Evolutionary conservation across 1,140 invertebrate species (phyloP).

Genomic region (Diabrotica undecimpunctata): DNA sequence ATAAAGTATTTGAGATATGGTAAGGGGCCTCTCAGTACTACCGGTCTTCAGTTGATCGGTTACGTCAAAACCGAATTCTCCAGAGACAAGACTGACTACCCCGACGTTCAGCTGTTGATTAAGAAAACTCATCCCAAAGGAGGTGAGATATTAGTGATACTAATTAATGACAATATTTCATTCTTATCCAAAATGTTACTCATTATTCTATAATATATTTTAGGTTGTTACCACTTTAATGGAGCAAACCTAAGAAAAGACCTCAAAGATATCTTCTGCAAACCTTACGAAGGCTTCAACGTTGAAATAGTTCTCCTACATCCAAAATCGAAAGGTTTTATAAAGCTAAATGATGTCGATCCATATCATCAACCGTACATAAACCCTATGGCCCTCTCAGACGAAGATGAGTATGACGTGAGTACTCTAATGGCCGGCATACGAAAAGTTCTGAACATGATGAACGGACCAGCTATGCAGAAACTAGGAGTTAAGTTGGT

Average conservation of each 20-base stretch:
- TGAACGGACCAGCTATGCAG: constrained; percentile 24
- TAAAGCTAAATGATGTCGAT: constrained; percentile 56
- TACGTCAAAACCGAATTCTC: constrained; percentile 45
- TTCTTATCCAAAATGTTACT: too few species aligned
- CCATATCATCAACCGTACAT: constrained; percentile 62
- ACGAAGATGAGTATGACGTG: constrained; percentile 48
- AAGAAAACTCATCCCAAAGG: constrained; percentile 6
- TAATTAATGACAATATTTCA: too few species aligned
- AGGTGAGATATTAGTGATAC: not conserved
- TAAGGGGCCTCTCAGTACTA: constrained; percentile 46
- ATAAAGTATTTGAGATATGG: constrained; percentile 45
- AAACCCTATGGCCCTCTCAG: constrained; percentile 60
- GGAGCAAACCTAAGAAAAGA: constrained; percentile 12
- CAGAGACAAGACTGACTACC: constrained; percentile 43
- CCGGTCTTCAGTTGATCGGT: constrained; percentile 45
- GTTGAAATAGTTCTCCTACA: constrained; percentile 64
- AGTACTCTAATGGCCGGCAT: constrained; percentile 29
- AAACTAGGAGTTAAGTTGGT: constrained; percentile 24
- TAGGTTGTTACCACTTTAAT: constrained; percentile 17
- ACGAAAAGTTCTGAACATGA: constrained; percentile 23
- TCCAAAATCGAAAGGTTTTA: constrained; percentile 62
- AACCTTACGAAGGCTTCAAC: constrained; percentile 24
- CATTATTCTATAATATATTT: not conserved
- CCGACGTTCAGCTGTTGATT: constrained; percentile 53
- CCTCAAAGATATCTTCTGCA: constrained; percentile 23